Evolutionary conservation across 1,140 invertebrate species (phyloP), one percentile per base, ranked within the genome.

Genomic region (Drosophila miranda): DNA sequence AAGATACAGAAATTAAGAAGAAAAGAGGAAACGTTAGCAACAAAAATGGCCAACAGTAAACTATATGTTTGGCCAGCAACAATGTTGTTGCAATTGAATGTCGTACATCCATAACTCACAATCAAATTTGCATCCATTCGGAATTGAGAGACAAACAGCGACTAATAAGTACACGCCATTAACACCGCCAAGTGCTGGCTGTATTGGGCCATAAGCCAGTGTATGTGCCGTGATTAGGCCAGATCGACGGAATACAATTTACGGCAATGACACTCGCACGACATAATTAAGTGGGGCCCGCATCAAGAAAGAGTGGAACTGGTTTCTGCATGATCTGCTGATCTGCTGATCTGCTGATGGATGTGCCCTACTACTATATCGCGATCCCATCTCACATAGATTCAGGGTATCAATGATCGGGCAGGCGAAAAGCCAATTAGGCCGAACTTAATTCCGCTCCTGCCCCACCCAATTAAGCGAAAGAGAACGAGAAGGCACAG

Each of bases 211-310:
- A 74, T 26, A 44, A 56, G 52, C 67, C 57, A 67, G 67, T 79
- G 72, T 84, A 79, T 72, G 63, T 75, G 55, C 34, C n/a, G 21
- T 28, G 44, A 48, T 50, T 42, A 59, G 46, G 23, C 57, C 34
- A 19, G 26, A 48, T 34, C 62, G 48, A 76, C 21, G 21, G 28
- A 61, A 81, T 60, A 66, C 63, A 78, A 71, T 81, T 78, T 75
- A 81, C 56, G 61, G 57, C 67, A 64, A 59, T 59, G 72, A 69
- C 77, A 74, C 77, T 66, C 43, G 64, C 57, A 62, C 69, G 69
- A 64, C 74, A 86, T 86, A 86, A 86, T 86, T 86, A 68, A 78
- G 73, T 60, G 69, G 50, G 75, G 67, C 69, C 55, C 1, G 19
- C 19, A 19, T 0, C 19, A 45, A 45, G 45, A 49, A 49, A 23